These are phyloP conservation scores for Eubucco bourcierii DNA, from an alignment of 2,113 vertebrate genomes.

Conservation along the genomic window DNA sequence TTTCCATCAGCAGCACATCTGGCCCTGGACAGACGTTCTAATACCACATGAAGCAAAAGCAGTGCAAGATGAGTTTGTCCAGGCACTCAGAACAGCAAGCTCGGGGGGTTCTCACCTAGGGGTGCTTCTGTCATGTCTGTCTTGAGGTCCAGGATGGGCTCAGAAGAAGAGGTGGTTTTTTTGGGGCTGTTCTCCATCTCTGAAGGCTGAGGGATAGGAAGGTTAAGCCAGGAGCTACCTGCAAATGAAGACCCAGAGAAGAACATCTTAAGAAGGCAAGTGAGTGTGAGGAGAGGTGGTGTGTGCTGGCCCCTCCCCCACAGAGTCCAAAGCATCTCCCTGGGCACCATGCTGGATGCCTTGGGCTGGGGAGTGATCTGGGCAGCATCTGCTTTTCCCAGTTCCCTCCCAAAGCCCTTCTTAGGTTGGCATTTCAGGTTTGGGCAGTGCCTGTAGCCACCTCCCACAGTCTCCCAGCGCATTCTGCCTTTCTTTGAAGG, in stretches of 20 bases:
- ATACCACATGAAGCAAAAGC: background rate
- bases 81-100: background rate
- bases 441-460: background rate
- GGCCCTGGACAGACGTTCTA: background rate
- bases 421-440: background rate
- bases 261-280: background rate
- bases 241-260: background rate
- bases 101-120: background rate
- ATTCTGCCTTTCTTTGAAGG: background rate
- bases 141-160: slow-evolving; percentile 61
- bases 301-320: background rate
- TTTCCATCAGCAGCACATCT: background rate
- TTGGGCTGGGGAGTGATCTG: background rate
- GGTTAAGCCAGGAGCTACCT: slow-evolving; percentile 53
- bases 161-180: slow-evolving; percentile 33
- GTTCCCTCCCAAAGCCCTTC: background rate
- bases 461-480: background rate
- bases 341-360: accelerated
- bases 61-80: background rate
- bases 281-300: background rate
- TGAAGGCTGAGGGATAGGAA: background rate
- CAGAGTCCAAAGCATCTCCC: background rate
- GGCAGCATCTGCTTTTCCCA: background rate
- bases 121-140: background rate
- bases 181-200: background rate